Evolutionary conservation across 2,113 vertebrate genomes (phyloP).

Genomic region (Halichoerus grypus): DNA sequence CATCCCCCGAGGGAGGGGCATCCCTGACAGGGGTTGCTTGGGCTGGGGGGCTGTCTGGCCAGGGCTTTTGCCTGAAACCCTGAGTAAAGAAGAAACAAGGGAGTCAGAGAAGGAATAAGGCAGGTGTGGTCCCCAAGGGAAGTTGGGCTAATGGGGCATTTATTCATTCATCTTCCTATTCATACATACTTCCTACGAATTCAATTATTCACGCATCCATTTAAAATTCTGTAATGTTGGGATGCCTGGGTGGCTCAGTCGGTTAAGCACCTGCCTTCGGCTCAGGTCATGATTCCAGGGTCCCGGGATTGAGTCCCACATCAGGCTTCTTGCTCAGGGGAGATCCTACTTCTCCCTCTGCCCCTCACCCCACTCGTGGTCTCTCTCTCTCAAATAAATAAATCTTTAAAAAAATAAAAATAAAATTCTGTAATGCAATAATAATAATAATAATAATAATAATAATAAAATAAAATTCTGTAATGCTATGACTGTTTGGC

Average conservation of each 20-base stretch:
- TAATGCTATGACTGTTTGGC: background rate
- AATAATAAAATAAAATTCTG: background rate
- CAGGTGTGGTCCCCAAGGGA: background rate
- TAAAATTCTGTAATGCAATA: background rate
- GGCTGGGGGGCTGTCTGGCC: background rate
- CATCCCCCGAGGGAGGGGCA: rapidly evolving
- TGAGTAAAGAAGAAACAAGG: background rate
- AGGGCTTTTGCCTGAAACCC: background rate
- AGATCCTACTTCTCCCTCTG: background rate
- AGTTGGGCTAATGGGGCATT: background rate
- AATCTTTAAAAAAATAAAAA: background rate
- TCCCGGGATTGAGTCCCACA: background rate
- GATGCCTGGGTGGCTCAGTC: background rate
- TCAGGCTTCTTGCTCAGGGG: background rate
- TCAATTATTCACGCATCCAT: background rate
- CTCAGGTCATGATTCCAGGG: background rate
- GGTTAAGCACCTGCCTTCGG: background rate
- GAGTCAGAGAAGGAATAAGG: background rate
- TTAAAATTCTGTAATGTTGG: background rate
- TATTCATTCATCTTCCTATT: background rate
- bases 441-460: too few relatives aligned
- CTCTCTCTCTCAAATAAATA: background rate
- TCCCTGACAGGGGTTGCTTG: rapidly evolving
- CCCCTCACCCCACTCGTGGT: rapidly evolving
- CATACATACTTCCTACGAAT: background rate